Conservation (phyloP, 2,113 vertebrate genomes). For the Trogon melanurus region DNA sequence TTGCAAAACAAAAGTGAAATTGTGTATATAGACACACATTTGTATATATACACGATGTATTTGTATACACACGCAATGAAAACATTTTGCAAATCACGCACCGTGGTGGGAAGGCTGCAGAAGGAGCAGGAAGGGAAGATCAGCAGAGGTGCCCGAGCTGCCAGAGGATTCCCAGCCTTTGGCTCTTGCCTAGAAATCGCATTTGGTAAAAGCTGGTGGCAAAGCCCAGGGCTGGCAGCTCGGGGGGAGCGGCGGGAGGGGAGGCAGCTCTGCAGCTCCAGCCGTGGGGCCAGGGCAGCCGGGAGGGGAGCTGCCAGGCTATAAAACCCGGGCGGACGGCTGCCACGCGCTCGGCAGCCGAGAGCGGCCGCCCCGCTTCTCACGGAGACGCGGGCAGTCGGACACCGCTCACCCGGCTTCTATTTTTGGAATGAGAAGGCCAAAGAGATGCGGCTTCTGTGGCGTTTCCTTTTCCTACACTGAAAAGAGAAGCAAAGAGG, state of each 20-base stretch:
- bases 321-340: constrained; percentile 1
- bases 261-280: not conserved
- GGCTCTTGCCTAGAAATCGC: not conserved
- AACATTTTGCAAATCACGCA: not conserved
- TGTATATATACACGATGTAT: rapidly evolving
- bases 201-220: rapidly evolving
- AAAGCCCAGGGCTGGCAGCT: not conserved
- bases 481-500: not conserved
- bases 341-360: not conserved
- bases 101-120: not conserved
- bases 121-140: not conserved
- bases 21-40: rapidly evolving
- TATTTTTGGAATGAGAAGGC: rapidly evolving
- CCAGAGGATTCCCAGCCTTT: not conserved
- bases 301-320: not conserved
- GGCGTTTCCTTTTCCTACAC: not conserved
- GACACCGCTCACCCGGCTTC: rapidly evolving
- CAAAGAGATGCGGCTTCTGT: not conserved
- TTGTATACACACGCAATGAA: rapidly evolving
- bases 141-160: not conserved
- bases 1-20: not conserved
- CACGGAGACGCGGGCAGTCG: rapidly evolving
- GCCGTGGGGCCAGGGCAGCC: not conserved
- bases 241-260: not conserved
- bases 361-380: not conserved